Base-by-base conservation (phyloP, 2,113 vertebrate genomes). In the Podocnemis expansa region DNA sequence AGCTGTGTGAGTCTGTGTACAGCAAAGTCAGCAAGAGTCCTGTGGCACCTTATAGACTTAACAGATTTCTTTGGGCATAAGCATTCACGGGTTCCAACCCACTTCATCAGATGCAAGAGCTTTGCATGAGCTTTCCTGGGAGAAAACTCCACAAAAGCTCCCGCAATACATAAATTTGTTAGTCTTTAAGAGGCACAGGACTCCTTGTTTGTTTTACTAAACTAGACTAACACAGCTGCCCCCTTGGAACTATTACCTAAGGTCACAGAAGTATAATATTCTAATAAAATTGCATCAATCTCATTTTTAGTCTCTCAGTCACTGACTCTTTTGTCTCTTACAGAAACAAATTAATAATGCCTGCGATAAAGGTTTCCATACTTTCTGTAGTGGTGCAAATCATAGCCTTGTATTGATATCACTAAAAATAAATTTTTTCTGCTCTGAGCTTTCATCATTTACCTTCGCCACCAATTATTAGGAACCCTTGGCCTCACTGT, bases 401-500 rank as follows among this genome's bases (percentile, higher is more conserved):
- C 60, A 88, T 17, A 75, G 31, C 10, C 67, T 17, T 80, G 89
- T 85, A 78, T 3, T 88, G 54, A 85, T 78, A 88, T 56, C 76
- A 90, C 47, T 83, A 89, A 88, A 80, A 95, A 84, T 10, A 90
- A n/a, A 38, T 94, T 51, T 49, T 7, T 34, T 91, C 31, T 49
- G 93, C 49, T 52, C 38, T 79, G 17, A 47, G 47, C 34, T 91
- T 92, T 85, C 89, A 93, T 80, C 82, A 87, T 80, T 80, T 70
- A 70, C 63, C 63, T 38, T n/a, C 76, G 41, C 94, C 92, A 73
- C 80, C 82, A 60, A 73, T 27, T 14, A 81, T 70, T 88, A 70
- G n/a, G 63, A 93, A 75, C 45, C 82, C 82, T 60, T 95, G 51
- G 89, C 76, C 47, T 90, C n/a, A n/a, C n/a, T n/a, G n/a, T n/a